phyloP scores from a whole-genome alignment of 2,797 vertebrate species.

The Pangasius macronema region DNA sequence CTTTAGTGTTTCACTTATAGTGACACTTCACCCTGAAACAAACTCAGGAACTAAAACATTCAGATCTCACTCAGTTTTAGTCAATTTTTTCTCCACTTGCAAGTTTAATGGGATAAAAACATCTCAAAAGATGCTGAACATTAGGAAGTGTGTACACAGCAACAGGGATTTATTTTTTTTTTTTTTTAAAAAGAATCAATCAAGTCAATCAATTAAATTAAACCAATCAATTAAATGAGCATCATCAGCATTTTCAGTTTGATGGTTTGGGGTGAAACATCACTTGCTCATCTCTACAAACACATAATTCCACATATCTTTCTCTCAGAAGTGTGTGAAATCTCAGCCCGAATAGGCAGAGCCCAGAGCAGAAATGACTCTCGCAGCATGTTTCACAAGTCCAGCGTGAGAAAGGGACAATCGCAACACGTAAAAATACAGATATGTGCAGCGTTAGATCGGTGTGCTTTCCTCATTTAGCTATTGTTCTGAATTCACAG shows the following conservation, averaged over 20 bases:
- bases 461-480: constrained; percentile 8
- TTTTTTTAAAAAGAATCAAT: neutral
- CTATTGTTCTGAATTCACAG: neutral
- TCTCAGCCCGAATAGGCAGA: neutral
- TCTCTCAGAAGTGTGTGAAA: neutral
- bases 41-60: neutral
- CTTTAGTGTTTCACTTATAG: constrained; percentile 17
- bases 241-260: neutral
- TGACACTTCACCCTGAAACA: neutral
- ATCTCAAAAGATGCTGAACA: neutral
- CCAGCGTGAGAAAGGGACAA: constrained; percentile 22
- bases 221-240: neutral
- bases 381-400: constrained; percentile 19
- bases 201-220: neutral
- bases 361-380: neutral
- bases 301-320: neutral
- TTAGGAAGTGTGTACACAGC: neutral
- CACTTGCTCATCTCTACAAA: neutral
- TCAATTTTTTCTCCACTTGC: neutral
- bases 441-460: neutral
- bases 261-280: neutral
- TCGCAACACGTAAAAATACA: neutral
- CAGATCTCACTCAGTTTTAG: neutral
- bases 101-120: neutral
- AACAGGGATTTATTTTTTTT: neutral